phyloP scores from a whole-genome alignment of 2,797 vertebrate species.

The Bovichtus diacanthus region DNA sequence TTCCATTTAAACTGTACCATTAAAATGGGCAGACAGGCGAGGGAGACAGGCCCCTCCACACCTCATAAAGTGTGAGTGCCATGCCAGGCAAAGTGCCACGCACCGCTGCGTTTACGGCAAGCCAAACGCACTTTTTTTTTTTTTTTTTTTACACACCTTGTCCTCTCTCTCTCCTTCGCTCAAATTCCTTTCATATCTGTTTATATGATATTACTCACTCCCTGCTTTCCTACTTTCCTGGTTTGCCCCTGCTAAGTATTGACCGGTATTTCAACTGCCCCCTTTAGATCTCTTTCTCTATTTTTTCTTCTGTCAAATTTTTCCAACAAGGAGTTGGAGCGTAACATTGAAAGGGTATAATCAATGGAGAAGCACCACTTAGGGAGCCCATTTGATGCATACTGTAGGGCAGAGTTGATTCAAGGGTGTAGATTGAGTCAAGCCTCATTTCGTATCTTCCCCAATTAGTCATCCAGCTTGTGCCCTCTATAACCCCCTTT shows the following conservation, averaged over 20 bases:
- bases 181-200: slow-evolving; percentile 75
- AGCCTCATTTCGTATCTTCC: slow-evolving; percentile 82
- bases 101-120: slow-evolving; percentile 76
- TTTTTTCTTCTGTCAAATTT: slow-evolving; percentile 70
- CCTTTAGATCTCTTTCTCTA: slow-evolving; percentile 43
- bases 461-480: slow-evolving; percentile 84
- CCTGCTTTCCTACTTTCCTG: slow-evolving; percentile 66
- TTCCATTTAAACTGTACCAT: slow-evolving; percentile 84
- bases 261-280: slow-evolving; percentile 75
- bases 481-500: slow-evolving; percentile 79
- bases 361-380: slow-evolving; percentile 83
- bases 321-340: slow-evolving; percentile 77
- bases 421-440: slow-evolving; percentile 83
- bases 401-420: slow-evolving; percentile 84
- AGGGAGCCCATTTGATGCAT: slow-evolving; percentile 82
- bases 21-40: slow-evolving; percentile 78
- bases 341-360: slow-evolving; percentile 81
- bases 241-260: slow-evolving; percentile 74
- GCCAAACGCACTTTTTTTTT: slow-evolving; percentile 70
- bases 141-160: slow-evolving; percentile 77
- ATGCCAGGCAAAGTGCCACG: slow-evolving; percentile 73
- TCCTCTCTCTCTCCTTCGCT: slow-evolving; percentile 57
- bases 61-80: slow-evolving; percentile 84
- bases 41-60: slow-evolving; percentile 80
- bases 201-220: slow-evolving; percentile 77